A percentile compares a stretch with the other conserved stretches of the same genome.
Evolutionary conservation across 30 jellyfish, hydroid and myxozoan species (phyloP).

Genomic region (Catostylus mosaicus): DNA sequence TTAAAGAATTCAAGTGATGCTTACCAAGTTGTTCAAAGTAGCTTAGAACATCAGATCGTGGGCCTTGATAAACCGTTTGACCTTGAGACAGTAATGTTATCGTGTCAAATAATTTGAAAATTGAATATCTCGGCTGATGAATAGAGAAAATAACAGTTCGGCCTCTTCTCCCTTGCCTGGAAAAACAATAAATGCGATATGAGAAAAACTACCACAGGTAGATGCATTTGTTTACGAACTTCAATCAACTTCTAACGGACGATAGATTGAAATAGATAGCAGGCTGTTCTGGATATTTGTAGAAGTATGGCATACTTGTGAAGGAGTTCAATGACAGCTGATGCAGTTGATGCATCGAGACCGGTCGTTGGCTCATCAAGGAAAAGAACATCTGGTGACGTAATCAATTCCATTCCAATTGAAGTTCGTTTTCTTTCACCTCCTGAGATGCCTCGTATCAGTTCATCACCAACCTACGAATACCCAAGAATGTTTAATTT

Average conservation of each 20-base stretch:
- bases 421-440: conserved; percentile 92
- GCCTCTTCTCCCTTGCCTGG: conserved; percentile 88
- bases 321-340: conserved; percentile 84
- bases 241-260: no score
- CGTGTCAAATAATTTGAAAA: conserved; percentile 78
- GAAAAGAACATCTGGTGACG: conserved; percentile 87
- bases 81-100: conserved; percentile 81
- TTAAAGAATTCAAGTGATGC: no score
- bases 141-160: conserved; percentile 87
- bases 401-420: conserved; percentile 96
- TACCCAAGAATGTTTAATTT: background rate
- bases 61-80: conserved; percentile 83
- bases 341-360: conserved; percentile 96
- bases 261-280: no score
- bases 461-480: conserved; percentile 82
- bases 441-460: conserved; percentile 92
- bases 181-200: no score
- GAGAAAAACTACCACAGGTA: no score
- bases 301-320: conserved; percentile 53
- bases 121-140: conserved; percentile 92
- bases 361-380: conserved; percentile 99
- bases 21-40: conserved; percentile 81
- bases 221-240: no score
- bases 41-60: conserved; percentile 38
- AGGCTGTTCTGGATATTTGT: no score